Conservation (phyloP, 92 coral and sea anemone genomes). For the Porites cylindrica region DNA sequence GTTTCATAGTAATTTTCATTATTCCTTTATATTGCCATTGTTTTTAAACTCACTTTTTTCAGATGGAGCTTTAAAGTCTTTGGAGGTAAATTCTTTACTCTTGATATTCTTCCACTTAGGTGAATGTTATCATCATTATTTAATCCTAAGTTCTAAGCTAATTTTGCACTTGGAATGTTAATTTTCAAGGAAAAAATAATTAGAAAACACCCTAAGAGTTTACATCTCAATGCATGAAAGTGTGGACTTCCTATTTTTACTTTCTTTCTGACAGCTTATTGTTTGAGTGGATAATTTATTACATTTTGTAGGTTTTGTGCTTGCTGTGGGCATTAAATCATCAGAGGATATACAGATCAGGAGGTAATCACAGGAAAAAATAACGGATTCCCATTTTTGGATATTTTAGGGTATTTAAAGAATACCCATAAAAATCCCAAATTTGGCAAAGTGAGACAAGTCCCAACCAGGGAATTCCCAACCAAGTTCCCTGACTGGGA, state of each 20-base stretch:
- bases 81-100: conserved; percentile 40
- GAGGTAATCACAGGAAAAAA: conserved; percentile 31
- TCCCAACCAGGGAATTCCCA: too few relatives aligned
- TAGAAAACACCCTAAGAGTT: too few relatives aligned
- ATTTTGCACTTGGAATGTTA: too few relatives aligned
- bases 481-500: too few relatives aligned
- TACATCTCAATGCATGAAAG: neutral
- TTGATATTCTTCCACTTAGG: neutral
- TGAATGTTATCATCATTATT: neutral
- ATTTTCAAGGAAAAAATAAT: too few relatives aligned
- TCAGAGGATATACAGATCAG: conserved; percentile 57
- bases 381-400: too few relatives aligned
- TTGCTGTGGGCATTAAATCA: conserved; percentile 55
- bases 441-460: too few relatives aligned
- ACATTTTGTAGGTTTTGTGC: conserved; percentile 50
- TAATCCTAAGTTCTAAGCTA: too few relatives aligned
- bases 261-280: neutral
- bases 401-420: too few relatives aligned
- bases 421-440: too few relatives aligned
- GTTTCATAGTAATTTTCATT: too few relatives aligned
- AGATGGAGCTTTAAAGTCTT: conserved; percentile 57
- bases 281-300: neutral
- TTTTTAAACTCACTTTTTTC: neutral
- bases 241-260: neutral
- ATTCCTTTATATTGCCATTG: too few relatives aligned